Percentiles rank a stretch among this genome's conserved stretches.
phyloP scores from a whole-genome alignment of 2,888 invertebrate species.

The Agrochola macilenta region DNA sequence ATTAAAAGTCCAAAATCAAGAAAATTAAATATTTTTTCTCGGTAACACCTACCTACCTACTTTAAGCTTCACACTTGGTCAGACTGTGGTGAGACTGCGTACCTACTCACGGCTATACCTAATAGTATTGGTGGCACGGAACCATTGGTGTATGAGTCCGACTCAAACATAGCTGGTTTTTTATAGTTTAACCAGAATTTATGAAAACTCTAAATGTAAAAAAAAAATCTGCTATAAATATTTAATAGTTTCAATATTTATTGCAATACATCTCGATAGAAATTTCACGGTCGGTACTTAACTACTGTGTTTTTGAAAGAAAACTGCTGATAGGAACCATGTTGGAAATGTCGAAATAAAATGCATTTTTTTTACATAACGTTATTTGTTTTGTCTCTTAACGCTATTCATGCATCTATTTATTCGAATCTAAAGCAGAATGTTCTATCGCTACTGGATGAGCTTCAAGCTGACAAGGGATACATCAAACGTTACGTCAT shows the following conservation, averaged over 20 bases:
- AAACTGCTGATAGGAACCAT: slow-evolving; percentile 20
- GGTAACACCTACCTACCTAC: no score
- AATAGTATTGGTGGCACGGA: neutral
- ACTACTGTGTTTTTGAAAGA: slow-evolving; percentile 3
- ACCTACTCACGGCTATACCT: neutral
- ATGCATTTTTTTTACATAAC: slow-evolving; percentile 67
- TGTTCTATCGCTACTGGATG: slow-evolving; percentile 55
- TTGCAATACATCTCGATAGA: slow-evolving; percentile 48
- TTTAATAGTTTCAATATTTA: slow-evolving; percentile 51
- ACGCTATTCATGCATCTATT: slow-evolving; percentile 61
- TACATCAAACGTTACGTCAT: neutral
- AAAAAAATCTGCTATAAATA: slow-evolving; percentile 40
- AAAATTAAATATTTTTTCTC: no score
- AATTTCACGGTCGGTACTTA: neutral
- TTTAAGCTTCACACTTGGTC: neutral
- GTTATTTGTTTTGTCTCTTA: slow-evolving; percentile 35
- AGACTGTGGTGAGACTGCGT: neutral
- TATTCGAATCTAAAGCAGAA: slow-evolving; percentile 62
- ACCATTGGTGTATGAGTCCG: neutral
- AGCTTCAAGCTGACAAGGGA: slow-evolving; percentile 11
- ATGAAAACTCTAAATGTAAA: neutral
- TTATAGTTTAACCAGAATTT: slow-evolving; percentile 11
- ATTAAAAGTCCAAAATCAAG: no score
- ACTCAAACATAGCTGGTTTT: neutral
- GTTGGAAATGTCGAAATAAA: slow-evolving; percentile 66